These are phyloP conservation scores for Anguilla rostrata DNA, from an alignment of 2,113 vertebrate species.

Conservation along the genomic window DNA sequence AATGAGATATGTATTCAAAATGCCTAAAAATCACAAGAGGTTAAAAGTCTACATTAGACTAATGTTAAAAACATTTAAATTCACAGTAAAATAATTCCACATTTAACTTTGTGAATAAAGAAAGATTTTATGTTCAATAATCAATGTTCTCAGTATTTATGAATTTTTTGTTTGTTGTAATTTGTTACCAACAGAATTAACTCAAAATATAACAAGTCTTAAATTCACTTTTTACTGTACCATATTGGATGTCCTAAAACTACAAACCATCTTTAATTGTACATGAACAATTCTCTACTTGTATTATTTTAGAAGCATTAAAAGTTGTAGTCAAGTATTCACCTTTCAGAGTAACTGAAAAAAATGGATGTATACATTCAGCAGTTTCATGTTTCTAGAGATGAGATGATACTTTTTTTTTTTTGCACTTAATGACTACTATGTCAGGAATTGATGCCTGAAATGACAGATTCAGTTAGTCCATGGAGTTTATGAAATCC, in stretches of 20 bases:
- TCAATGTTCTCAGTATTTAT: neutral
- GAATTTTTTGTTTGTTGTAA: neutral
- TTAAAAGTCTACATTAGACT: neutral
- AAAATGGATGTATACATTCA: neutral
- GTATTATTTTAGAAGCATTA: neutral
- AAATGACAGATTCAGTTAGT: neutral
- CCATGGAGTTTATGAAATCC: neutral
- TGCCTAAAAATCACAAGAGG: neutral
- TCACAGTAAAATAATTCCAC: neutral
- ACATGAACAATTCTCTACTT: neutral
- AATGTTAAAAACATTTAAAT: neutral
- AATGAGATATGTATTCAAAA: neutral
- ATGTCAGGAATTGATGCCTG: neutral
- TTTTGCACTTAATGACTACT: neutral
- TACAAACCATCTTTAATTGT: too few species aligned
- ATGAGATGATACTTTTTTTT: neutral
- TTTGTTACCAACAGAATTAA: neutral
- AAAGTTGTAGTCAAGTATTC: neutral
- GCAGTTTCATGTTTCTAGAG: neutral
- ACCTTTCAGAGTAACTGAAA: neutral
- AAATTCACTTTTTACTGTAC: neutral
- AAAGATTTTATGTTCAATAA: neutral
- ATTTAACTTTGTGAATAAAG: neutral
- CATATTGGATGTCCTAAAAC: neutral
- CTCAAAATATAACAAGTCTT: neutral